Conservation (phyloP, 2,888 invertebrate species). For the Callosobruchus maculatus region DNA sequence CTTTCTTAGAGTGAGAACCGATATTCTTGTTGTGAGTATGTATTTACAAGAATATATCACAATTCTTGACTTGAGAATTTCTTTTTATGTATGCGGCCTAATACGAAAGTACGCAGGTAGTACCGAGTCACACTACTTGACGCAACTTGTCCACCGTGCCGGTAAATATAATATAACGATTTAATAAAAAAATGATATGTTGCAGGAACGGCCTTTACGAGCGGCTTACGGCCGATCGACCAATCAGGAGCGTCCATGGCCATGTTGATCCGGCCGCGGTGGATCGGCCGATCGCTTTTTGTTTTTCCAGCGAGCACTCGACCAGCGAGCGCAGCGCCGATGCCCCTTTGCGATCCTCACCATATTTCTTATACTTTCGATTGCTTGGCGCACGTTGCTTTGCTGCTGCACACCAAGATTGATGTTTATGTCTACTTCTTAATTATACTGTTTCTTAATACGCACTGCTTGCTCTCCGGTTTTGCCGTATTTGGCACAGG, state of each 20-base stretch:
- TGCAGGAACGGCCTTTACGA: neutral
- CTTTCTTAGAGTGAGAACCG: too few relatives aligned
- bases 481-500: neutral
- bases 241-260: neutral
- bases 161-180: too few relatives aligned
- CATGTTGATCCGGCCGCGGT: neutral
- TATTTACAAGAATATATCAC: too few relatives aligned
- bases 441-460: constrained; percentile 27
- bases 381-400: constrained; percentile 34
- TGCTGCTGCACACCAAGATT: constrained; percentile 25
- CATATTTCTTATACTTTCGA: constrained; percentile 21
- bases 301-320: neutral
- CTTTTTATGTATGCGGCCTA: too few relatives aligned
- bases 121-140: too few relatives aligned
- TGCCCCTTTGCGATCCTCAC: neutral
- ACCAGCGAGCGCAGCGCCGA: too few relatives aligned
- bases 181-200: neutral
- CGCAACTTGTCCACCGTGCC: too few relatives aligned
- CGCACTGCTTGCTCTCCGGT: neutral
- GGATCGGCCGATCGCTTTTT: neutral
- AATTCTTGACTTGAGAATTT: too few relatives aligned
- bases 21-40: too few relatives aligned
- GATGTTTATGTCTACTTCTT: constrained; percentile 37
- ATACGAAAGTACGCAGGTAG: too few relatives aligned
- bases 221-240: neutral